Evolutionary conservation across 2,888 invertebrate genomes (phyloP), one percentile per base, ranked within the genome.

Genomic region (Gymnocheta viridis): DNA sequence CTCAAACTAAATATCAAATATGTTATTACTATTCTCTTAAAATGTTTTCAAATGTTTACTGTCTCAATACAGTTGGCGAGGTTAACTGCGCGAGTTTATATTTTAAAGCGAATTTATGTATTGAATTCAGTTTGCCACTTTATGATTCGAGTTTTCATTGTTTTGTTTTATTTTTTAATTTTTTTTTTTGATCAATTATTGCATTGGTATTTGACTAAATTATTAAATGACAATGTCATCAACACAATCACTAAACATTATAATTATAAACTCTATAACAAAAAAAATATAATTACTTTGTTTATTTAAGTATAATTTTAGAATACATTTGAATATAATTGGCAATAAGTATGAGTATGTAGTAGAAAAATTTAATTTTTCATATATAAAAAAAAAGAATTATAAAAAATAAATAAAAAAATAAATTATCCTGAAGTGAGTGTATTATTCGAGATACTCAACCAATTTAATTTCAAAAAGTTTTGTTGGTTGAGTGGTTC

Each of bases 1-100:
- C 81, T 81, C 70, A 69, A 70, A 80, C 80, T 81, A 86, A 85
- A 82, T 78, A 85, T 85, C 85, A 84, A 74, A 51, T 74, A 70
- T 81, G 10, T 41, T 51, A n/a, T 38, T 58, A 35, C 32, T 54
- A 38, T 62, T 70, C 19, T 70, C 29, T 32, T 47, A 56, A 79
- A 72, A 38, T 35, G 24, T 44, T 60, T 24, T 66, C n/a, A 22
- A 70, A 70, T 7, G 35, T 44, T 19, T 47, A 47, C 5, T 6
- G 44, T 7, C n/a, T n/a, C n/a, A 10, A 17, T 47, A 47, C 44
- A 47, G 44, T 47, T 17, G 17, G 17, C 17, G 5, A 6, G 44
- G n/a, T n/a, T n/a, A n/a, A n/a, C n/a, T n/a, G n/a, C n/a, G 19
- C 35, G n/a, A 41, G 32, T 35, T 58, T 54, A 41, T 27, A 29